Base-by-base conservation (phyloP, 2,113 vertebrate species). In the Aspiorhynchus laticeps region DNA sequence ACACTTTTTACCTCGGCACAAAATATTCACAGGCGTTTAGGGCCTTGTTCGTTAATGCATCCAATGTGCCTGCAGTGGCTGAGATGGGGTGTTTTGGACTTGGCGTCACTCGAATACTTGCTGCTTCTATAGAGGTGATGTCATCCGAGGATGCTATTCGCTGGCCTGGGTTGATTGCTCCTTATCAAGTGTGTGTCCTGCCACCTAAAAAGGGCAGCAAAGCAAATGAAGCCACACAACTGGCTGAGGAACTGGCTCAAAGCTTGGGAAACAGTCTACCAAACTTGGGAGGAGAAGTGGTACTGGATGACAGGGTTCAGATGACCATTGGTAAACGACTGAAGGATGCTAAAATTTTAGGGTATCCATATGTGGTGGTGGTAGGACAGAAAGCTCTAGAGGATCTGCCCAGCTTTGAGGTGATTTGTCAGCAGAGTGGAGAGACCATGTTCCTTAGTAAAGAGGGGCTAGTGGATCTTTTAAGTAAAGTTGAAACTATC, bases 61-160 rank as follows among this genome's bases (percentile, higher is more conserved):
- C 96, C 0, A 97, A 97, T 84, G 95, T 95, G 7, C 90, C 88
- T 0, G 46, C 69, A 61, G 83, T 96, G 79, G 91, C 94, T 0
- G 96, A 99, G 90, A 99, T 99, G 98, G 98, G 98, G 24, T 99
- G 98, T 91, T 99, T 96, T 0, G 98, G 98, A n/a, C 94, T 99
- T 43, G 98, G 98, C 0, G 94, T 99, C 21, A 97, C 96, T 0
- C 97, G 98, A 28, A 98, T 99, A 92, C 94, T 99, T 33, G 98
- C 98, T 0, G 97, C 98, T 21, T 95, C 97, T 87, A 90, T 99
- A 0, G 98, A 99, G 90, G 96, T 97, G 28, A 92, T 99, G 71
- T 98, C 97, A 7, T 95, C 94, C 0, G 97, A 97, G 80, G 95
- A 98, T 67, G 92, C 85, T 46, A 94, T 99, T 88, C 95, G 95